These are phyloP conservation scores for Bombyx mandarina DNA, from an alignment of 1,140 invertebrate species.

Conservation along the genomic window DNA sequence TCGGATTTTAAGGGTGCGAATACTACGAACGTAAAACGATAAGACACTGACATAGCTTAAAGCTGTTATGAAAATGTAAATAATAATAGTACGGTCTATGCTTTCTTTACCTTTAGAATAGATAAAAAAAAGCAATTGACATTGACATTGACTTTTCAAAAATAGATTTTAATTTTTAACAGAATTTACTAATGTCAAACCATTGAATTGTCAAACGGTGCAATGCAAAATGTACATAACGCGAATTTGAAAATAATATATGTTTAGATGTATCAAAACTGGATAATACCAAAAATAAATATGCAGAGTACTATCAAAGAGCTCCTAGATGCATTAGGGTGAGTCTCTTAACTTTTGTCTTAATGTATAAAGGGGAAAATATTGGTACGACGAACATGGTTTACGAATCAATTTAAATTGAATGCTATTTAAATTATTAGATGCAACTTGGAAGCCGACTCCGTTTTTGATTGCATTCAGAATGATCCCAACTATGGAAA, in stretches of 20 bases:
- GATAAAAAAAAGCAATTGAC: no score
- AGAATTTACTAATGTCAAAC: no score
- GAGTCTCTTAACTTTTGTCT: neutral
- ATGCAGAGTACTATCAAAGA: conserved; percentile 68
- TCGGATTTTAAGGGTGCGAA: no score
- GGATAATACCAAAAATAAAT: conserved; percentile 47
- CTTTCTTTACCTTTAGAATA: no score
- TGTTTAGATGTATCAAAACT: conserved; percentile 56
- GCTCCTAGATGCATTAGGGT: conserved; percentile 64
- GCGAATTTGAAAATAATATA: conserved; percentile 2
- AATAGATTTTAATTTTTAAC: no score
- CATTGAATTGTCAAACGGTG: neutral
- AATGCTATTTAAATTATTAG: conserved; percentile 39
- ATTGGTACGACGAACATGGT: conserved; percentile 1
- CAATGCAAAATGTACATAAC: neutral
- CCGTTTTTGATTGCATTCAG: conserved; percentile 64
- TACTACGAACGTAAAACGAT: no score
- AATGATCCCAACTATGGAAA: conserved; percentile 67
- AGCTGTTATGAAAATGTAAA: no score
- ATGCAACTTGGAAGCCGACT: conserved; percentile 63
- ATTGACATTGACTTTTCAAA: no score
- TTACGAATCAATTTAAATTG: conserved; percentile 12
- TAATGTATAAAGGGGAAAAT: neutral
- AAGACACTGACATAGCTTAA: no score
- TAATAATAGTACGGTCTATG: no score